Conservation (phyloP, 2,797 vertebrate genomes). For the Pantherophis vulpinus region DNA sequence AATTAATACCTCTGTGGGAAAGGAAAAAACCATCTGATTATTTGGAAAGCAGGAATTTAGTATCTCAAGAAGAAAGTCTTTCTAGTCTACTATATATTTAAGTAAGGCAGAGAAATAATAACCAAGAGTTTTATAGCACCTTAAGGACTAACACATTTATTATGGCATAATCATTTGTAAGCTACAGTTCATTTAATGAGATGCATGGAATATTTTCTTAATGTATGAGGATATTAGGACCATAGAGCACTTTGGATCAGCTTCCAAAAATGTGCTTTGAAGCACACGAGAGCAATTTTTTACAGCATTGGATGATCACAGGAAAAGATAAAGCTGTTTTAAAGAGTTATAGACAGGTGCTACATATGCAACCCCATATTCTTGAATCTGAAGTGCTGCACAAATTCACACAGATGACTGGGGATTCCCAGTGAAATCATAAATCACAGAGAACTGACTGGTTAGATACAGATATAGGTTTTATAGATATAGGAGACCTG, state of each 20-base stretch:
- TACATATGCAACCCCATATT: neutral
- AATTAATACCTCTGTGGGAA: neutral
- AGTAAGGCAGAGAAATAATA: neutral
- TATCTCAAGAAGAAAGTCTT: neutral
- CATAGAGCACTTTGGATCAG: neutral
- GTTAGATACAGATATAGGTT: neutral
- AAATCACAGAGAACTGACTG: neutral
- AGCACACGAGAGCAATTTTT: neutral
- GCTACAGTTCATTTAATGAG: constrained; percentile 19
- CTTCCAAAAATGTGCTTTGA: neutral
- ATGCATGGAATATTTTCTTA: neutral
- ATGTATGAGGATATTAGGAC: neutral
- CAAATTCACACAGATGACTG: neutral
- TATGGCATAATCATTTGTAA: neutral
- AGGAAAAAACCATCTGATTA: neutral
- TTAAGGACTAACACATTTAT: neutral
- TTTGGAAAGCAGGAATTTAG: neutral
- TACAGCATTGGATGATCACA: neutral
- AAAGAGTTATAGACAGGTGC: neutral
- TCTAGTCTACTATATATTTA: neutral
- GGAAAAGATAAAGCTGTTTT: neutral
- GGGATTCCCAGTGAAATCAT: neutral
- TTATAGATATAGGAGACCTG: neutral
- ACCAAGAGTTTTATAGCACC: neutral
- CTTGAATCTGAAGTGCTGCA: neutral